Base-by-base conservation (phyloP, 2,113 vertebrate species). In the Panthera leo region DNA sequence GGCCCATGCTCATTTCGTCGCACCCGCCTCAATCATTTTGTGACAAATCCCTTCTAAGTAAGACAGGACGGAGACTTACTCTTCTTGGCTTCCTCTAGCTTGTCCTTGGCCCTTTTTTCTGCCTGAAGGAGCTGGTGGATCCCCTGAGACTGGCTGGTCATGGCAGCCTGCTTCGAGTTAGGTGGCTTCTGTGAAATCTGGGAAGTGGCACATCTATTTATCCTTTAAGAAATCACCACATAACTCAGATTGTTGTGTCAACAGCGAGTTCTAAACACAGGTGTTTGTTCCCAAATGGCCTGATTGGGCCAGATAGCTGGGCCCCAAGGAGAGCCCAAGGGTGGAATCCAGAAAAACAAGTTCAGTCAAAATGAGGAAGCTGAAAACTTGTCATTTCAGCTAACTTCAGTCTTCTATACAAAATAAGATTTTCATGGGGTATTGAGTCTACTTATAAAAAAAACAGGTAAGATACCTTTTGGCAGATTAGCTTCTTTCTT, bases 21-120 rank as follows among this genome's bases (percentile, higher is more conserved):
- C 3, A 0, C 1, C 18, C 18, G 0, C 36, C 48, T 42, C 1
- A 1, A 5, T 14, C 36, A 1, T 27, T 25, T 53, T 53, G 53
- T 39, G 51, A 73, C 34, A 36, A 39, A 18, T 13, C 89, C 58
- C 53, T 87, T 70, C 1, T 12, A 31, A 23, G 45, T 0, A 51
- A 31, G 29, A n/a, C 0, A 7, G 48, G 5, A 71, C 11, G 79
- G 94, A 75, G 39, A 98, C 99, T 99, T 97, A 99, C 99, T 98
- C 97, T 99, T 99, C 94, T 99, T 99, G 84, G 99, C 99, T 88
- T 99, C 99, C 3, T 99, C 99, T 16, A 99, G 94, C 95, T 99
- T 99, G 97, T 99, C 99, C 95, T 99, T 99, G 96, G 99, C 99
- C 65, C 98, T 98, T 94, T 99, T 99, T 75, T 99, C 99, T 79